phyloP scores from a whole-genome alignment of 2,113 vertebrate genomes.

The Procavia capensis region DNA sequence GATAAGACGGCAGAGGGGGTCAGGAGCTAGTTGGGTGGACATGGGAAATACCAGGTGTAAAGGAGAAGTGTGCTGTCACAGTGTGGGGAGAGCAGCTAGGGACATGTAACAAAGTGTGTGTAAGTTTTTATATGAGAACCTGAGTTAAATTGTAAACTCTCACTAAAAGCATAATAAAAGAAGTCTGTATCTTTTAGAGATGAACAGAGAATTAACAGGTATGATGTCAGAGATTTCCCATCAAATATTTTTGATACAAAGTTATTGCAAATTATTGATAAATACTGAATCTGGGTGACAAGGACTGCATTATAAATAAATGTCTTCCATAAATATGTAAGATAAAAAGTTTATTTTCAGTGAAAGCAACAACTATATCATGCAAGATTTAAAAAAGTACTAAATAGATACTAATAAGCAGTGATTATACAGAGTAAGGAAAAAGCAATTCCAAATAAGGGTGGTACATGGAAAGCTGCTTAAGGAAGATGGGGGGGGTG shows the following conservation, averaged over 20 bases:
- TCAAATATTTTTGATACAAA: background rate
- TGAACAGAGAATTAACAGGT: background rate
- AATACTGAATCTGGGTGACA: background rate
- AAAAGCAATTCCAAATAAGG: background rate
- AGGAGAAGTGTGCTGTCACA: too few relatives aligned
- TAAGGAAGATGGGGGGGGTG: background rate
- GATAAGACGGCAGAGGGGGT: too few relatives aligned
- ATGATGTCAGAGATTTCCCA: background rate
- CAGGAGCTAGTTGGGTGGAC: too few relatives aligned
- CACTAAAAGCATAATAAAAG: too few relatives aligned
- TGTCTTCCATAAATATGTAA: constrained; percentile 2
- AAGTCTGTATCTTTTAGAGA: background rate
- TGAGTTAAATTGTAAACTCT: too few relatives aligned
- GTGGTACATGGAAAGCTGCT: constrained; percentile 1
- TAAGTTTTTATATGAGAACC: too few relatives aligned
- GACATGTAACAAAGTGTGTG: too few relatives aligned
- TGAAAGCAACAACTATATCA: constrained; percentile 18
- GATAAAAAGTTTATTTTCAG: background rate
- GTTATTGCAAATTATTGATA: background rate
- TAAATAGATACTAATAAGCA: background rate
- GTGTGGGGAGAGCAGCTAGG: too few relatives aligned
- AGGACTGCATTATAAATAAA: background rate
- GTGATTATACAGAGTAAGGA: background rate
- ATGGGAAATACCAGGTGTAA: too few relatives aligned
- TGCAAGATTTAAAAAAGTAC: background rate